Evolutionary conservation across 2,113 vertebrate genomes (phyloP), one percentile per base, ranked within the genome.

Genomic region (Dolichallabes microphthalmus): DNA sequence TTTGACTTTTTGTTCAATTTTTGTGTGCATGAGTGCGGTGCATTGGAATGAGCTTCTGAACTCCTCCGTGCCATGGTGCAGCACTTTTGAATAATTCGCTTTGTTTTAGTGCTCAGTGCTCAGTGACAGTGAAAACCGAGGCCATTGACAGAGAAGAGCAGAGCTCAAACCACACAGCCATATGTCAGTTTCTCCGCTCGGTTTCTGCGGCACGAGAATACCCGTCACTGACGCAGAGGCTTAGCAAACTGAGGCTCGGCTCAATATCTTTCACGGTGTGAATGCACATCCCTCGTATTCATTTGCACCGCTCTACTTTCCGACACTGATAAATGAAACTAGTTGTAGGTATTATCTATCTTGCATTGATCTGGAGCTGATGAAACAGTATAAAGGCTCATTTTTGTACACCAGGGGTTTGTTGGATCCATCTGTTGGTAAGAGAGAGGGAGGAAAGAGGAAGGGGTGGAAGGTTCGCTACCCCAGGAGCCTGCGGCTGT

Each of bases 1-100:
- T 91, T 91, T 90, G 64, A 82, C 85, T 90, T 93, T 87, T 93
- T 91, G 90, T 92, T 92, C 89, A 10, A 75, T 87, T 90, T 88
- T 53, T 87, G 84, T 76, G 84, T 60, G 81, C 90, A 88, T 86
- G 86, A 71, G 85, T 57, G 80, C 90, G 86, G 80, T 57, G 74
- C 90, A 75, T 87, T 63, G 90, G 85, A 90, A 89, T 87, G 82
- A 82, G 87, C 88, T 90, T 90, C 91, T 91, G 92, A 90, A 91
- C 88, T 77, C 39, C 80, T 68, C 74, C 27, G 17, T 53, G 50
- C 61, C 35, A 81, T 53, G 66, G 58, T n/a, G 64, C 63, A 83
- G 82, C 9, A 50, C 83, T 75, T 85, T 87, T 86, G 89, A 91
- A 91, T 91, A 92, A 94, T 90, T 88, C 86, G 90, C 89, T 80